Evolutionary conservation across 2,888 invertebrate species (phyloP).

Genomic region (Ennomos fuscantarius): DNA sequence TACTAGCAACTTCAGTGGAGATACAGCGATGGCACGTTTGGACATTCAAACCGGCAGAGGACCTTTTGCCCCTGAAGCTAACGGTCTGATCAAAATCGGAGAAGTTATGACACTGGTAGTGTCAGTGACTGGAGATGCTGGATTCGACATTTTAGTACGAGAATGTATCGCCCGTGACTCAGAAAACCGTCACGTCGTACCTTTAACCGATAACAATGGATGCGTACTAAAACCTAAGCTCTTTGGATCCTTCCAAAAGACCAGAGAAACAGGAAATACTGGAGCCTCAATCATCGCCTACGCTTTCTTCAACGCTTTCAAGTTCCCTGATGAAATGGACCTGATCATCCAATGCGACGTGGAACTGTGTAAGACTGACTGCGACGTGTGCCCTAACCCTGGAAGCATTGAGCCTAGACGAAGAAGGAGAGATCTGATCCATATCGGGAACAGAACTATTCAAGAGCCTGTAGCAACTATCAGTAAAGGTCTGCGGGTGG

Average conservation of each 20-base stretch:
- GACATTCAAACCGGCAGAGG: slow-evolving; percentile 92
- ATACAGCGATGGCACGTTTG: slow-evolving; percentile 91
- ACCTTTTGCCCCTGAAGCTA: slow-evolving; percentile 90
- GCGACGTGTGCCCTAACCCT: slow-evolving; percentile 89
- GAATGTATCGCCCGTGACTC: slow-evolving; percentile 91
- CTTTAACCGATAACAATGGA: slow-evolving; percentile 90
- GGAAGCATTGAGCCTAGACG: slow-evolving; percentile 85
- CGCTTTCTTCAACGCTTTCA: slow-evolving; percentile 92
- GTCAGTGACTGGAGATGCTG: slow-evolving; percentile 91
- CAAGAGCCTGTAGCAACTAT: slow-evolving; percentile 86
- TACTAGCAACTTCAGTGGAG: slow-evolving; percentile 93
- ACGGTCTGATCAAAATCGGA: slow-evolving; percentile 92
- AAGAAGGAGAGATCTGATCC: slow-evolving; percentile 72
- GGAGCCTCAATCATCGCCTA: slow-evolving; percentile 91
- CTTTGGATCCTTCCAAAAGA: slow-evolving; percentile 93
- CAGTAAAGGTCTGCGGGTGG: slow-evolving; percentile 87
- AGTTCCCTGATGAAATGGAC: slow-evolving; percentile 94
- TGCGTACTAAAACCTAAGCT: slow-evolving; percentile 92
- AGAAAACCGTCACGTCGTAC: slow-evolving; percentile 86
- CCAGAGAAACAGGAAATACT: slow-evolving; percentile 89
- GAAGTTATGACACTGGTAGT: slow-evolving; percentile 93
- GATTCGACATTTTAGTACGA: slow-evolving; percentile 91
- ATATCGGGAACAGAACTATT: slow-evolving; percentile 76
- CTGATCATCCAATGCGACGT: slow-evolving; percentile 92
- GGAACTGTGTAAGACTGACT: slow-evolving; percentile 92